Evolutionary conservation across 2,113 vertebrate species (phyloP).

Genomic region (Gallinago paraguaiae): DNA sequence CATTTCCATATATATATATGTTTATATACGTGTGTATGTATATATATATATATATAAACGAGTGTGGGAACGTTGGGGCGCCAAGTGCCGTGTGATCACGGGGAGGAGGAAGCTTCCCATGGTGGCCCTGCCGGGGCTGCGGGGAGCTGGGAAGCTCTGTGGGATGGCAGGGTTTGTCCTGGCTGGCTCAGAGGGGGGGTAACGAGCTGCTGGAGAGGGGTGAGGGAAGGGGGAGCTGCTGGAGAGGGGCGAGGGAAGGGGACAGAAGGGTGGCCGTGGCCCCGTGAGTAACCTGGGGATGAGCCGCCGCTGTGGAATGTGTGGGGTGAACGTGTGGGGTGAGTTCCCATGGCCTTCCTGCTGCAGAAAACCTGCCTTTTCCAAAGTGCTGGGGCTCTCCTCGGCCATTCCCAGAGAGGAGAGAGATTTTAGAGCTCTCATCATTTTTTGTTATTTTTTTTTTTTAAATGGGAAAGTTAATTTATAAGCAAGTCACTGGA

Average conservation of each 20-base stretch:
- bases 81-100: background rate
- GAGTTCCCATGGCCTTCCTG: background rate
- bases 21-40: no score
- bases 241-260: background rate
- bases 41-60: rapidly evolving
- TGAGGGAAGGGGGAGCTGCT: background rate
- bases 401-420: background rate
- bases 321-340: background rate
- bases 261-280: background rate
- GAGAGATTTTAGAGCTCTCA: background rate
- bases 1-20: background rate
- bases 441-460: background rate
- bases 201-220: background rate
- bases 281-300: background rate
- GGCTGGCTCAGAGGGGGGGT: background rate
- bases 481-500: background rate
- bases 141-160: background rate
- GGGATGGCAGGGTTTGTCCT: background rate
- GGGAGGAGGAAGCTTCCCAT: background rate
- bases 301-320: background rate
- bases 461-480: background rate
- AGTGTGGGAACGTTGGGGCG: background rate
- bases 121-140: background rate
- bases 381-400: background rate
- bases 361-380: rapidly evolving